phyloP scores from a whole-genome alignment of 2,113 vertebrate species.

The Acanthochromis polyacanthus region DNA sequence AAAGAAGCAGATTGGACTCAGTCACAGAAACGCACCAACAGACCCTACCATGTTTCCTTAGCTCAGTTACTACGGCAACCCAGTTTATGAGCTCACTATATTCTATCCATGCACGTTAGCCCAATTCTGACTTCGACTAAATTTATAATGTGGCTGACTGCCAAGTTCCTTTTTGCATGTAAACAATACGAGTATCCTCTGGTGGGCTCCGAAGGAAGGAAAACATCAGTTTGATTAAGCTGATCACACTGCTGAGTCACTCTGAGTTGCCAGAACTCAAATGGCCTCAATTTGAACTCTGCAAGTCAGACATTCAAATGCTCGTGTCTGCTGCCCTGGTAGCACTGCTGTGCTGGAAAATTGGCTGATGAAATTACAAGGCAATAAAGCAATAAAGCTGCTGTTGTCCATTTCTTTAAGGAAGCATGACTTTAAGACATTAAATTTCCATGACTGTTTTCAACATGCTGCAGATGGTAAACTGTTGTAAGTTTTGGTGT shows the following conservation, averaged over 20 bases:
- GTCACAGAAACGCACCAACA: not conserved
- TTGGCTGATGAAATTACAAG: not conserved
- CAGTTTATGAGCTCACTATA: not conserved
- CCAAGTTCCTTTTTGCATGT: slow-evolving; percentile 24
- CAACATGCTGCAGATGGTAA: no score
- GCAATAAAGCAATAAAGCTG: not conserved
- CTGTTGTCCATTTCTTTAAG: no score
- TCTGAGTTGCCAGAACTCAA: slow-evolving; percentile 30
- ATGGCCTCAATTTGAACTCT: not conserved
- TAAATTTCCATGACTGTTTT: not conserved
- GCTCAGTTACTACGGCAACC: not conserved
- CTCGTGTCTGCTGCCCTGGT: not conserved
- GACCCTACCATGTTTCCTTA: not conserved
- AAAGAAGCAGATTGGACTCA: not conserved
- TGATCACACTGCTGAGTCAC: slow-evolving; percentile 64
- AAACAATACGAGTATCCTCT: slow-evolving; percentile 34
- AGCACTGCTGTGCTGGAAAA: no score
- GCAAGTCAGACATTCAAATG: not conserved
- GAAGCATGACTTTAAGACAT: not conserved
- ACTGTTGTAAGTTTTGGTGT: no score
- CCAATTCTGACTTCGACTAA: not conserved
- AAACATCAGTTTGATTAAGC: slow-evolving; percentile 7
- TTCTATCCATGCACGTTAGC: not conserved
- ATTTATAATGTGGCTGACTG: not conserved
- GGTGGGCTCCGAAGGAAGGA: not conserved